Conservation (phyloP, 2,888 invertebrate species). For the Heliconius charithonia region DNA sequence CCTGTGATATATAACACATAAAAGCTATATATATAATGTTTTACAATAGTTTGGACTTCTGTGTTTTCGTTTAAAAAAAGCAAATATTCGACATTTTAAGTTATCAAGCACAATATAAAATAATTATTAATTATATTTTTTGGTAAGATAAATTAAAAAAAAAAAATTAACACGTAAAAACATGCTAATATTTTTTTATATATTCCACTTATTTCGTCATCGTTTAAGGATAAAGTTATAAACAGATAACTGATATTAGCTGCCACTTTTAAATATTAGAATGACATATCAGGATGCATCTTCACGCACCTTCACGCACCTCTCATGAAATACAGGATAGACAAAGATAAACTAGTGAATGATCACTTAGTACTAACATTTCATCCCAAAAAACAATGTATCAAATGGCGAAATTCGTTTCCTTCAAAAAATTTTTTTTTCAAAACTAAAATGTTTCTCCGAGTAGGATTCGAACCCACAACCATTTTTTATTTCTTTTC, state of each 20-base stretch:
- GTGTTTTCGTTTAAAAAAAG: slow-evolving; percentile 2
- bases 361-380: too few species aligned
- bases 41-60: slow-evolving; percentile 58
- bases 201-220: neutral
- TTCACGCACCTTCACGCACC: slow-evolving; percentile 54
- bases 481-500: neutral
- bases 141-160: slow-evolving; percentile 9
- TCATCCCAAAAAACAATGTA: too few species aligned
- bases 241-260: neutral
- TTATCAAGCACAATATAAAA: neutral
- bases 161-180: neutral
- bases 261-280: neutral
- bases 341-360: neutral
- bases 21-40: slow-evolving; percentile 40
- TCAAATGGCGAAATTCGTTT: too few species aligned
- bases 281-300: neutral
- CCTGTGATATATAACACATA: slow-evolving; percentile 28
- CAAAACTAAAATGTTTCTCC: too few species aligned
- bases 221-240: neutral
- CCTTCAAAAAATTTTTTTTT: too few species aligned
- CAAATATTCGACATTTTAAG: neutral
- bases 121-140: slow-evolving; percentile 15
- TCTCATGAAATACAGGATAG: neutral
- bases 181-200: neutral
- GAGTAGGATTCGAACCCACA: neutral